Evolutionary conservation across 2,113 vertebrate species (phyloP), one percentile per base, ranked within the genome.

Genomic region (Coryphaenoides rupestris): DNA sequence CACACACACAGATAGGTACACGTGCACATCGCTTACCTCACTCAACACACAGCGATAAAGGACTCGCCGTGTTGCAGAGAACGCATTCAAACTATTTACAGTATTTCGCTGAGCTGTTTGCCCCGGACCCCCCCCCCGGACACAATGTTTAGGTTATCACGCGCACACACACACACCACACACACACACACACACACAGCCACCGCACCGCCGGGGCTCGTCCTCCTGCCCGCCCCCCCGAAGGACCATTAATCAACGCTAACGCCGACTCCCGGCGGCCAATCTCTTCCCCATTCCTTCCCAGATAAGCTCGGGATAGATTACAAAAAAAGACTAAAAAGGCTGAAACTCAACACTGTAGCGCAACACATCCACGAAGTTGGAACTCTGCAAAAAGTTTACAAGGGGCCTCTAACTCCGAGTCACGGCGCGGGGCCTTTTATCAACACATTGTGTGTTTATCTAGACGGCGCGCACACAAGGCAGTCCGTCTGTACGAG

Each of bases 201-300:
- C n/a, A n/a, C n/a, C n/a, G n/a, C n/a, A n/a, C 74, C 66, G 75
- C 69, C n/a, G n/a, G n/a, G n/a, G n/a, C n/a, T n/a, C n/a, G n/a
- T n/a, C n/a, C n/a, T n/a, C n/a, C n/a, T n/a, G n/a, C n/a, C n/a
- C n/a, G n/a, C n/a, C n/a, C n/a, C n/a, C n/a, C 75, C 59, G 70
- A 55, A 1, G 62, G 19, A 70, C n/a, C 78, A 81, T 85, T 85
- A 59, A 81, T 83, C 78, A 85, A 62, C 62, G 77, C 73, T 69
- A 85, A 75, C 62, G 77, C 73, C 68, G 84, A 75, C 73, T 86
- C 82, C 68, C 80, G 74, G 63, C 75, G 74, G 68, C 70, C 63
- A 78, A 83, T 81, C 74, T 82, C 73, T 82, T 67, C 74, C 46
- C 70, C 75, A 85, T 85, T 79, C 77, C n/a, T n/a, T 72, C 75